Evolutionary conservation across 53 echinoderm and acorn worm genomes (phyloP).

Genomic region (Pentamera pediparva): DNA sequence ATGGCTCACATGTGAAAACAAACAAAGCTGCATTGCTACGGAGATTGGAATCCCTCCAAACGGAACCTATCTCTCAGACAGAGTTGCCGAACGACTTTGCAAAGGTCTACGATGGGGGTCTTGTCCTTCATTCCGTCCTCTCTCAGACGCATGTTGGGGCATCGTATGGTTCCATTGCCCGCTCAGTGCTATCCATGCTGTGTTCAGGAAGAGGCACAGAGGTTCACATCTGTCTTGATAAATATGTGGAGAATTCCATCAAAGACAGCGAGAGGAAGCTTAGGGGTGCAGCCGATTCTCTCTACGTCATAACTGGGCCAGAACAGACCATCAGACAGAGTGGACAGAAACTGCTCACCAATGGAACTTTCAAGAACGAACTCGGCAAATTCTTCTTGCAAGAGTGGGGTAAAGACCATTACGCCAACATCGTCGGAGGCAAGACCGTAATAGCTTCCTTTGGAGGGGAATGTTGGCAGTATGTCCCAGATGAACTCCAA

Average conservation of each 20-base stretch:
- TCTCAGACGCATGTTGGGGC: constrained; percentile 36
- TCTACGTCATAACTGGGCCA: constrained; percentile 36
- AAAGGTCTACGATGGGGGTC: constrained; percentile 51
- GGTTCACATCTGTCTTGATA: constrained; percentile 58
- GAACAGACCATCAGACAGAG: constrained; percentile 48
- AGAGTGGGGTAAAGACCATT: constrained; percentile 54
- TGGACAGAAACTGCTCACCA: constrained; percentile 45
- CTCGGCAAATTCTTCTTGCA: constrained; percentile 44
- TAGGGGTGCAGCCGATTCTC: constrained; percentile 38
- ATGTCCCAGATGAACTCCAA: constrained; percentile 19
- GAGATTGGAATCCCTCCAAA: constrained; percentile 36
- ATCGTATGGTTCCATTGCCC: constrained; percentile 42
- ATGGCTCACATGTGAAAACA: constrained; percentile 40
- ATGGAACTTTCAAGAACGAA: constrained; percentile 54
- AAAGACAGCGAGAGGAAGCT: constrained; percentile 55
- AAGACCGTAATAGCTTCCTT: constrained; percentile 53
- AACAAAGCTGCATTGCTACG: constrained; percentile 36
- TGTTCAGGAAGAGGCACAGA: constrained; percentile 31
- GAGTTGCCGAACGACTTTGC: not conserved
- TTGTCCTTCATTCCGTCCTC: constrained; percentile 47
- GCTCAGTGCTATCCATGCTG: constrained; percentile 24
- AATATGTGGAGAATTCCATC: constrained; percentile 45
- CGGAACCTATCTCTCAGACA: constrained; percentile 37
- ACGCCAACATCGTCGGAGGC: constrained; percentile 1
- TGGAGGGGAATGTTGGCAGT: constrained; percentile 50